Percentiles rank a stretch among this genome's conserved stretches.
phyloP scores from a whole-genome alignment of 2,888 invertebrate species.

The Apamea crenata region DNA sequence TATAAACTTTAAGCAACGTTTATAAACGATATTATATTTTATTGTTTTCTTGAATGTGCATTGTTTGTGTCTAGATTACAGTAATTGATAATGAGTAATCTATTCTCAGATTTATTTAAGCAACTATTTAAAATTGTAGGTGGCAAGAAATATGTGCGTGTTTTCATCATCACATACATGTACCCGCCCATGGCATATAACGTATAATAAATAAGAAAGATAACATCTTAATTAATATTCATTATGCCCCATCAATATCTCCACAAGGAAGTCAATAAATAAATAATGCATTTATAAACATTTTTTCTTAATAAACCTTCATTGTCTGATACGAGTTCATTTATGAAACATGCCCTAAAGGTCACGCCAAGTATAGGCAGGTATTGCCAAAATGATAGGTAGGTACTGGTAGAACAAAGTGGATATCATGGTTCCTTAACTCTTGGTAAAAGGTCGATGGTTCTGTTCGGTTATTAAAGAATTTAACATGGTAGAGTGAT shows the following conservation, averaged over 20 bases:
- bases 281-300: slow-evolving; percentile 43
- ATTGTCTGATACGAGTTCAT: slow-evolving; percentile 69
- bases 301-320: slow-evolving; percentile 49
- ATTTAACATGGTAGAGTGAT: neutral
- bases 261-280: slow-evolving; percentile 49
- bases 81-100: neutral
- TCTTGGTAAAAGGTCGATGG: slow-evolving; percentile 71
- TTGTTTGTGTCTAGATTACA: neutral
- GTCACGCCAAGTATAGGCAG: slow-evolving; percentile 79
- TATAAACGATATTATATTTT: neutral
- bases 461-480: slow-evolving; percentile 28
- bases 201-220: slow-evolving; percentile 20
- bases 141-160: neutral
- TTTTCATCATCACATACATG: neutral
- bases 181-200: neutral
- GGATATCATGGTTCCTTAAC: slow-evolving; percentile 71
- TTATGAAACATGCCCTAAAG: slow-evolving; percentile 78
- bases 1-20: neutral
- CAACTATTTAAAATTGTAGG: neutral
- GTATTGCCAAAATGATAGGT: slow-evolving; percentile 75
- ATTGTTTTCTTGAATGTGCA: neutral
- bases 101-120: neutral
- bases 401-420: slow-evolving; percentile 61
- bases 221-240: slow-evolving; percentile 51
- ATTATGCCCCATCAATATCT: slow-evolving; percentile 38